A percentile compares a stretch with the other conserved stretches of the same genome.
Conservation (phyloP, 1,140 invertebrate species). For the Orchesella cincta region DNA sequence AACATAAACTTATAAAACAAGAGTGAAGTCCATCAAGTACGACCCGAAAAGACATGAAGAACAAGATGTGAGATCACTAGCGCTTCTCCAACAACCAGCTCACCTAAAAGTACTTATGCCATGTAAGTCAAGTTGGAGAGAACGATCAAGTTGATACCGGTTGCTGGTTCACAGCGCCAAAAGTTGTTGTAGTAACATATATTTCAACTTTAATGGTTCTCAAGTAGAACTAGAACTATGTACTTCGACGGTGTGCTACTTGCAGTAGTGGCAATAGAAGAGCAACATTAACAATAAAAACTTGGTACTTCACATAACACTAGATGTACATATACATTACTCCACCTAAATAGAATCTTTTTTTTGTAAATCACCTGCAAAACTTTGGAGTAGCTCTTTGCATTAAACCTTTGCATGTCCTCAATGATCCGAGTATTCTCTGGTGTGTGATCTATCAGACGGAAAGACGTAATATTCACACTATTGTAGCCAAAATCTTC, state of each 20-base stretch:
- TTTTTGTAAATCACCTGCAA: conserved; percentile 63
- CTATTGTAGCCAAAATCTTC: conserved; percentile 93
- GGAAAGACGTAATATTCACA: conserved; percentile 89
- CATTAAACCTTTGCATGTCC: conserved; percentile 86
- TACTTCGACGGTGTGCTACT: too few species aligned
- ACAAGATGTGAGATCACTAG: not conserved
- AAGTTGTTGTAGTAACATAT: too few species aligned
- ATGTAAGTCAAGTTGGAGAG: too few species aligned
- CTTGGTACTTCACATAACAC: too few species aligned
- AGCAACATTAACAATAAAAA: too few species aligned
- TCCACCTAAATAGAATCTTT: not conserved
- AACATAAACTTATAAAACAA: conserved; percentile 2
- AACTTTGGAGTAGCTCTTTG: conserved; percentile 74
- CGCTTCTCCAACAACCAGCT: too few species aligned
- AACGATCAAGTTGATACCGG: too few species aligned
- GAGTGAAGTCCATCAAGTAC: not conserved
- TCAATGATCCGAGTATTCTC: conserved; percentile 72
- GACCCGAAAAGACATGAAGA: not conserved
- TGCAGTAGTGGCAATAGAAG: too few species aligned
- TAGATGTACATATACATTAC: not conserved
- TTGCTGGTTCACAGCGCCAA: too few species aligned
- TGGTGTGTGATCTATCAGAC: conserved; percentile 78
- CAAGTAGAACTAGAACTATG: too few species aligned
- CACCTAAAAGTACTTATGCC: too few species aligned
- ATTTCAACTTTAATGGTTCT: too few species aligned